Evolutionary conservation across 2,888 invertebrate genomes (phyloP).

Genomic region (Cremastinae sp.): DNA sequence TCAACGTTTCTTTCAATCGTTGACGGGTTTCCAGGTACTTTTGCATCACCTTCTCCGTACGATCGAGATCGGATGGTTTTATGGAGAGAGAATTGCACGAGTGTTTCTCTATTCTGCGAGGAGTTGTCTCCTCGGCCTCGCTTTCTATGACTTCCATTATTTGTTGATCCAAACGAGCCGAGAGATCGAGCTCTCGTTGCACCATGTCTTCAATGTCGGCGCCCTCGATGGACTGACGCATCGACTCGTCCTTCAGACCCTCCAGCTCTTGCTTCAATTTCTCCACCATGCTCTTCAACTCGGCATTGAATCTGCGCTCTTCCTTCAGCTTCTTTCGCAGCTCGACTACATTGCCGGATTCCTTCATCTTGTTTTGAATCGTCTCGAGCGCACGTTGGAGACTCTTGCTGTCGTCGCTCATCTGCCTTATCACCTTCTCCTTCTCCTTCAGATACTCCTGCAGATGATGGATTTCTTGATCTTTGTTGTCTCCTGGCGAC

Average conservation of each 20-base stretch:
- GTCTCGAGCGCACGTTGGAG: conserved; percentile 82
- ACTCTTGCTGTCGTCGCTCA: conserved; percentile 83
- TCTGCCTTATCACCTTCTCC: conserved; percentile 83
- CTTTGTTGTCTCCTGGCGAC: conserved; percentile 73
- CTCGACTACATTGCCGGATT: conserved; percentile 83
- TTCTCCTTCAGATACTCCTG: conserved; percentile 84
- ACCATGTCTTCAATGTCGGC: conserved; percentile 79
- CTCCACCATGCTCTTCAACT: conserved; percentile 75
- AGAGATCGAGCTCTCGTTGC: conserved; percentile 83
- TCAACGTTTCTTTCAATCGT: conserved; percentile 68
- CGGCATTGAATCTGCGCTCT: conserved; percentile 81
- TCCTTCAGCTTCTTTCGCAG: conserved; percentile 83
- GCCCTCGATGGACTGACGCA: conserved; percentile 67
- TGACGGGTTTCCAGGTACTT: conserved; percentile 64
- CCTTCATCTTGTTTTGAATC: conserved; percentile 82
- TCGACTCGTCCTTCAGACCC: conserved; percentile 62
- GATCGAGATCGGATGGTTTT: conserved; percentile 65
- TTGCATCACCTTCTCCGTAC: conserved; percentile 65
- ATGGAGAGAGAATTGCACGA: conserved; percentile 65
- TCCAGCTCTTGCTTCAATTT: conserved; percentile 74
- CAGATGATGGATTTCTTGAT: conserved; percentile 83
- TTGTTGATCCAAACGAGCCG: conserved; percentile 83
- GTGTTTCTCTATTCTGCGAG: conserved; percentile 54
- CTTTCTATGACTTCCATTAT: conserved; percentile 83
- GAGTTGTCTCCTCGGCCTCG: conserved; percentile 70